These are phyloP conservation scores for Tethya wilhelma DNA, from an alignment of 37 sponge, comb jelly and placozoan genomes.

Conservation along the genomic window DNA sequence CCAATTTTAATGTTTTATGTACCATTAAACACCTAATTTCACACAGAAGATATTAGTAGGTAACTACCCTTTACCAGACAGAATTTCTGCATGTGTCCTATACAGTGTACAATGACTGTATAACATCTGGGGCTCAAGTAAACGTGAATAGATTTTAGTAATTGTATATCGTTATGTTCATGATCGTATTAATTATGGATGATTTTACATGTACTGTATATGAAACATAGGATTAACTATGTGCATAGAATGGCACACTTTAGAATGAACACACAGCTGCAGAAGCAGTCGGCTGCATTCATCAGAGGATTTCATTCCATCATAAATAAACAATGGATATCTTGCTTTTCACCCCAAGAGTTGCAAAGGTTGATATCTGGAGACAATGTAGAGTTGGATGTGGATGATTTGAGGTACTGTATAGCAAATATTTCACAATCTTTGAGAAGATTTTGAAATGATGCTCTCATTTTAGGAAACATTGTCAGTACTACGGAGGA, in stretches of 20 bases:
- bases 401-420: constrained; percentile 84
- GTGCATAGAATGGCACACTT: constrained; percentile 93
- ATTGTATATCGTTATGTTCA: no score
- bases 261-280: constrained; percentile 86
- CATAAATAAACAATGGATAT: constrained; percentile 74
- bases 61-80: no score
- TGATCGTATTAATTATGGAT: not conserved
- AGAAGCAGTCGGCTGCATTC: constrained; percentile 88
- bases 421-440: not conserved
- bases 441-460: not conserved
- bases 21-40: no score
- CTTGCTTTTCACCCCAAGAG: constrained; percentile 87
- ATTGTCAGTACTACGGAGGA: constrained; percentile 91
- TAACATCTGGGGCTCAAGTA: no score
- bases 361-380: constrained; percentile 95
- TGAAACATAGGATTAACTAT: constrained; percentile 83
- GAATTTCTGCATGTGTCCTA: no score
- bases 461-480: constrained; percentile 39
- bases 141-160: no score
- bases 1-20: no score
- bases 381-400: constrained; percentile 83
- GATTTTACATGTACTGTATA: not conserved
- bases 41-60: no score
- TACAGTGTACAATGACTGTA: no score
- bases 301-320: constrained; percentile 87